Evolutionary conservation across 2,113 vertebrate species (phyloP), one percentile per base, ranked within the genome.

Genomic region (Melanotaenia duboulayi): DNA sequence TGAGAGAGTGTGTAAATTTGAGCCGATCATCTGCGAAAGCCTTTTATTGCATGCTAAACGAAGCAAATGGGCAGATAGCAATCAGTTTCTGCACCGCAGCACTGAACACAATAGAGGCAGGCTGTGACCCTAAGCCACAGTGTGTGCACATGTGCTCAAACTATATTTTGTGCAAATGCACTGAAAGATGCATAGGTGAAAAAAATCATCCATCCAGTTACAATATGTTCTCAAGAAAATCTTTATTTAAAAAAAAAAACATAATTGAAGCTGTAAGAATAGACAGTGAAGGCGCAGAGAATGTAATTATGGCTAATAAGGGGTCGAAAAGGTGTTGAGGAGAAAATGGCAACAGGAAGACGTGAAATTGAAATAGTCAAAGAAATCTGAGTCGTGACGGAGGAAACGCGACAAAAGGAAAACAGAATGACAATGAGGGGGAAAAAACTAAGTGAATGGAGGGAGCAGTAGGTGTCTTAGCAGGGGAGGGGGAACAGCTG

Each of bases 31-130:
- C 62, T 42, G 60, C 74, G 59, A 70, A 72, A 66, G 50, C 39
- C 46, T 74, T 85, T 74, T 60, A 81, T 63, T 63, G 68, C 58
- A 79, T 58, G 75, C 72, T 74, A 82, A 90, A 85, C 76, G 64
- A 86, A 90, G 66, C 75, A 86, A 85, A 89, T 76, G 63, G 81
- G 68, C 42, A 78, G 77, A 86, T 81, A 81, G 75, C 73, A 74
- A 87, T 86, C 70, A 82, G 51, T 72, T 71, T 58, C 66, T 61
- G 71, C 57, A 40, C 49, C 60, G 72, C 71, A 71, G 70, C 67
- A 56, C 1, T 69, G 65, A 60, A 37, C 61, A 76, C 52, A 84
- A 42, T 74, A 46, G 66, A 69, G 61, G 19, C 28, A 51, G 67
- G 52, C 69, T 69, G 39, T 78, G 75, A 85, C 66, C 63, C 71